Evolutionary conservation across 2,888 invertebrate species (phyloP).

Genomic region (Cosmopolites sordidus): DNA sequence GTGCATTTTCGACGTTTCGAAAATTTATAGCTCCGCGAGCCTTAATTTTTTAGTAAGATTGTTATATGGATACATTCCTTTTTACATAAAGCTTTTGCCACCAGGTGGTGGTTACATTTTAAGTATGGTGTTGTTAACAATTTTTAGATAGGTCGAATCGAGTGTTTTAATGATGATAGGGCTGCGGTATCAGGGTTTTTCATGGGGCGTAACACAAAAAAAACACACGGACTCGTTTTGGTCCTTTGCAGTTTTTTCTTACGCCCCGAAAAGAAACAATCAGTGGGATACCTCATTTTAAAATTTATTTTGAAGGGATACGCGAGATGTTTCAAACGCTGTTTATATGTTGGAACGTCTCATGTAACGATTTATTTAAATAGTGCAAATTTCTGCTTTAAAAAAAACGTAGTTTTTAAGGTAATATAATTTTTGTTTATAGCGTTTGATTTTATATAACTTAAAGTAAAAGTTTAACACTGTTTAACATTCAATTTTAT

Average conservation of each 20-base stretch:
- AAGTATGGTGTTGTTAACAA: conserved; percentile 4
- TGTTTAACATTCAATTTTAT: too few relatives aligned
- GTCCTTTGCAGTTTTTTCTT: not conserved
- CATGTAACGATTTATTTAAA: not conserved
- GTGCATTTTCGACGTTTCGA: not conserved
- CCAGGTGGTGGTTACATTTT: not conserved
- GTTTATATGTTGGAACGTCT: not conserved
- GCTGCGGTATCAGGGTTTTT: conserved; percentile 13
- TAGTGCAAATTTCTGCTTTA: conserved; percentile 1
- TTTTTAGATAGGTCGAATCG: conserved; percentile 9
- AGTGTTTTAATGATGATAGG: conserved; percentile 2
- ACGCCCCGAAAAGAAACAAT: not conserved
- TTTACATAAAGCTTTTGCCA: conserved; percentile 6
- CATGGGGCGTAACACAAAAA: not conserved
- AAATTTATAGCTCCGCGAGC: not conserved
- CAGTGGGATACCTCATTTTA: not conserved
- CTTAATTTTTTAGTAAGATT: conserved; percentile 3
- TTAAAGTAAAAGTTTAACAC: not conserved
- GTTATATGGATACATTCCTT: conserved; percentile 15
- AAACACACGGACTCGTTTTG: not conserved
- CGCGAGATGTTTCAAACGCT: not conserved
- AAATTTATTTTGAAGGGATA: not conserved
- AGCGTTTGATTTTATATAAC: not conserved
- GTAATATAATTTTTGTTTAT: not conserved
- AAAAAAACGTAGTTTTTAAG: not conserved